Evolutionary conservation across 1,140 invertebrate genomes (phyloP).

Genomic region (Pseudachorutes palmiensis): DNA sequence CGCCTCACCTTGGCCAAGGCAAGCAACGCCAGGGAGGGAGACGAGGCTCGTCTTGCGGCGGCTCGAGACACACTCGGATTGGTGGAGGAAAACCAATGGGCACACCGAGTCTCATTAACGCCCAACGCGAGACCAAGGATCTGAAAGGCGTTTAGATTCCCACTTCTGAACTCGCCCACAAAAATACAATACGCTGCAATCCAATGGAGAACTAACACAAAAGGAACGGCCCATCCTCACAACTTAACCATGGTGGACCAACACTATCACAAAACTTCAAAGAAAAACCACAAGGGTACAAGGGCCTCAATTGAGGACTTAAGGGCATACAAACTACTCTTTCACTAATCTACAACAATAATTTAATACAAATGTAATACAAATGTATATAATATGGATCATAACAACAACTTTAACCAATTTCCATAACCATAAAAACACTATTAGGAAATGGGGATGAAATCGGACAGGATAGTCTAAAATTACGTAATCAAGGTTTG

Average conservation of each 20-base stretch:
- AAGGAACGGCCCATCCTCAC: neutral
- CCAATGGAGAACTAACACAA: neutral
- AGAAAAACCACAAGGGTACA: no score
- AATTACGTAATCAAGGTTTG: no score
- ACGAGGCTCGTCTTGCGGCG: constrained; percentile 15
- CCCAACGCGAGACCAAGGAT: constrained; percentile 34
- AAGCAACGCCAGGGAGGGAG: no score
- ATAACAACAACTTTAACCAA: no score
- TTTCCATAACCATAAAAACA: no score
- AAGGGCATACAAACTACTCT: no score
- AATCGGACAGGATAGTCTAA: no score
- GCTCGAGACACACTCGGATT: constrained; percentile 25
- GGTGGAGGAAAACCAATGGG: constrained; percentile 36
- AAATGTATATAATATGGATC: no score
- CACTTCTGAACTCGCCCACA: constrained; percentile 28
- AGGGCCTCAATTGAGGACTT: no score
- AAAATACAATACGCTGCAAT: neutral
- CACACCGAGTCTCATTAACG: constrained; percentile 37
- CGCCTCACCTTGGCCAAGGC: constrained; percentile 17
- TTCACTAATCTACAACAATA: no score
- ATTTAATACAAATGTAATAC: no score
- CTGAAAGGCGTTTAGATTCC: constrained; percentile 33
- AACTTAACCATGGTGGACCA: neutral
- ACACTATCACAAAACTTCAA: neutral
- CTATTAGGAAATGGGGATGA: no score